phyloP scores from a whole-genome alignment of 92 coral and sea anemone species.

The Ricordea florida region DNA sequence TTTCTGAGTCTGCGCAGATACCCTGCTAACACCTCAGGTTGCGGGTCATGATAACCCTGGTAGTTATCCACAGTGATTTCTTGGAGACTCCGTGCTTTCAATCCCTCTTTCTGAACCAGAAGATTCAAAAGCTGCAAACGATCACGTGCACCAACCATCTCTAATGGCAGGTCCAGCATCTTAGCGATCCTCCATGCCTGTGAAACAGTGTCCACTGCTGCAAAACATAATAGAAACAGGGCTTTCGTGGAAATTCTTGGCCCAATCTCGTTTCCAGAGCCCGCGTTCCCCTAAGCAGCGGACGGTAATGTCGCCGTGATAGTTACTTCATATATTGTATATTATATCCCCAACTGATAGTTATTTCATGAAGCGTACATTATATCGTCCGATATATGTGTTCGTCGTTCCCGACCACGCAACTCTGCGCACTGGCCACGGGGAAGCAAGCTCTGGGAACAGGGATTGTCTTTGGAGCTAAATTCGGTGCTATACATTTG shows the following conservation, averaged over 20 bases:
- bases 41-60: slow-evolving; percentile 9
- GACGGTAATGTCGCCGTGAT: too few relatives aligned
- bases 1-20: neutral
- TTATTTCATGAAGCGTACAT: too few relatives aligned
- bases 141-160: slow-evolving; percentile 2
- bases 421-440: too few relatives aligned
- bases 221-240: neutral
- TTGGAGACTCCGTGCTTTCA: neutral
- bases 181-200: neutral
- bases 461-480: too few relatives aligned
- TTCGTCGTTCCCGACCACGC: too few relatives aligned
- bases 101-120: neutral
- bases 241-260: neutral
- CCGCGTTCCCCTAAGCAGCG: too few relatives aligned
- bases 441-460: too few relatives aligned
- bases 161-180: slow-evolving; percentile 5
- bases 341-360: too few relatives aligned
- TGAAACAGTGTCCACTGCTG: neutral
- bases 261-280: too few relatives aligned
- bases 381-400: too few relatives aligned
- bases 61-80: neutral
- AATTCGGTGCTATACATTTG: too few relatives aligned
- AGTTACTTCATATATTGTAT: too few relatives aligned
- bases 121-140: neutral
- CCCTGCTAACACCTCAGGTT: neutral